phyloP scores from a whole-genome alignment of 2,797 vertebrate species.

The Halcyon smyrnensis region DNA sequence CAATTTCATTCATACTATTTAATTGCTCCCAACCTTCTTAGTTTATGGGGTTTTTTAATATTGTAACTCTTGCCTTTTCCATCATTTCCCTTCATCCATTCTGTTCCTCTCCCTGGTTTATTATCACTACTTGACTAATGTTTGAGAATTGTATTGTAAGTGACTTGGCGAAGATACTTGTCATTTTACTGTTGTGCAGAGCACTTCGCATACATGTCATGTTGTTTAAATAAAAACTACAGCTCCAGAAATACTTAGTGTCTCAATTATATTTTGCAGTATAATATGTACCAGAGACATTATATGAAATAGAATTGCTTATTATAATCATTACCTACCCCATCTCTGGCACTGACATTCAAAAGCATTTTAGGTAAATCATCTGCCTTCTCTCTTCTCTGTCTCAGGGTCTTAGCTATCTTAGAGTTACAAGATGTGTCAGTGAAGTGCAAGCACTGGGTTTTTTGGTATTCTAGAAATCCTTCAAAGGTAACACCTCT shows the following conservation, averaged over 20 bases:
- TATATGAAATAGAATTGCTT: slow-evolving; percentile 16
- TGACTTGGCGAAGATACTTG: slow-evolving; percentile 20
- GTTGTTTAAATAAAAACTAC: slow-evolving; percentile 25
- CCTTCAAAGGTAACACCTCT: background rate
- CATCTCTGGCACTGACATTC: background rate
- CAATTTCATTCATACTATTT: background rate
- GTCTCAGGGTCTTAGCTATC: background rate
- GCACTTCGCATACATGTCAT: background rate
- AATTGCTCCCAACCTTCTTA: background rate
- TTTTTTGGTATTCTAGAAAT: background rate
- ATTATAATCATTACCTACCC: slow-evolving; percentile 12
- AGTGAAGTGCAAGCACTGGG: background rate
- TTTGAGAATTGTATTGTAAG: background rate
- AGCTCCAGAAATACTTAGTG: slow-evolving; percentile 23
- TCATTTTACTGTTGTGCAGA: slow-evolving; percentile 18
- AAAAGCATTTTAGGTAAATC: slow-evolving; percentile 17
- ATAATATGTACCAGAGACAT: background rate
- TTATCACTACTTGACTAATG: background rate
- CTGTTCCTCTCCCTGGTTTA: background rate
- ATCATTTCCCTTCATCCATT: background rate
- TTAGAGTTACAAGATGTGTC: background rate
- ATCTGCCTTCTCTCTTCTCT: background rate
- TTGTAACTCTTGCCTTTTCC: background rate
- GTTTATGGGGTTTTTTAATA: background rate
- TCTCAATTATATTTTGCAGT: background rate